phyloP scores from a whole-genome alignment of 1,140 invertebrate genomes.

The Caenorhabditis tropicalis region DNA sequence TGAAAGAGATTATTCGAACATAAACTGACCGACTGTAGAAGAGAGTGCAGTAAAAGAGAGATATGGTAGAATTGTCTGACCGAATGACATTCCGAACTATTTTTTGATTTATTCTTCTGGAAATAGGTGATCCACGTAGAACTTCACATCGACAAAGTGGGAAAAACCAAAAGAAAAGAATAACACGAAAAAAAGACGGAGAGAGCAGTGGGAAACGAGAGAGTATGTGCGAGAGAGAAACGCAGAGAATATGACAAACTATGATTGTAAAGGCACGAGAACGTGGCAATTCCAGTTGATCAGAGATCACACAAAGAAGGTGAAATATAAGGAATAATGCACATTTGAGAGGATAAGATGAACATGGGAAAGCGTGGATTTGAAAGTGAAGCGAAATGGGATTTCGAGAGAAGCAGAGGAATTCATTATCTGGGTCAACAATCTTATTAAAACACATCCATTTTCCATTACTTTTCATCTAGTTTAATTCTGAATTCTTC shows the following conservation, averaged over 20 bases:
- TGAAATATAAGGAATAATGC: background rate
- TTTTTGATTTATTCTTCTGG: background rate
- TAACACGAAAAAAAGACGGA: background rate
- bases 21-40: slow-evolving; percentile 36
- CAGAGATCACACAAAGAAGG: background rate
- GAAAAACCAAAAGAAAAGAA: background rate
- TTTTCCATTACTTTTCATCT: slow-evolving; percentile 6
- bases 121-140: background rate
- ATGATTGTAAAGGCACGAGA: slow-evolving; percentile 17
- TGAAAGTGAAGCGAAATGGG: background rate
- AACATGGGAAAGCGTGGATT: background rate
- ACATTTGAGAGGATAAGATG: background rate
- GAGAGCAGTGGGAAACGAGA: background rate
- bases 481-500: background rate
- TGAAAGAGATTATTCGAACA: too few relatives aligned
- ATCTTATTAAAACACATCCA: slow-evolving; percentile 30
- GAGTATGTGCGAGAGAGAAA: background rate
- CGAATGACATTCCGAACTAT: background rate
- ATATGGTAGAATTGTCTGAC: slow-evolving; percentile 36
- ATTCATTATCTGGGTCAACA: slow-evolving; percentile 28
- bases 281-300: background rate
- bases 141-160: background rate
- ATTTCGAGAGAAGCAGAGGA: background rate
- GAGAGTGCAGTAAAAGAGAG: slow-evolving; percentile 41
- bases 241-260: background rate